phyloP scores from a whole-genome alignment of 1,140 invertebrate species.

The Conopomorpha cramerella region DNA sequence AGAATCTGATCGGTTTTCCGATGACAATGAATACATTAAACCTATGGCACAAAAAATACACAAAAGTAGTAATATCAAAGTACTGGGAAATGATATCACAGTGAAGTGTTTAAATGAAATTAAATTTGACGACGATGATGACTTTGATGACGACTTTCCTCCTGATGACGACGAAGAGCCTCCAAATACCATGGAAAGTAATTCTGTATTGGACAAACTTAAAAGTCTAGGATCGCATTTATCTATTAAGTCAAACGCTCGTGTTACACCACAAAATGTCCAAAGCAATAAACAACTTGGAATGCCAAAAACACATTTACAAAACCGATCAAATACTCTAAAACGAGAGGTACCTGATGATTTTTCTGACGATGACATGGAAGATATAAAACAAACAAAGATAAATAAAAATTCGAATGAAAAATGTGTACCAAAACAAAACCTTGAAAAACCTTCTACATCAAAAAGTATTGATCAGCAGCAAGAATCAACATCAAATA shows the following conservation, averaged over 20 bases:
- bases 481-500: constrained; percentile 22
- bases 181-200: constrained; percentile 14
- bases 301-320: constrained; percentile 9
- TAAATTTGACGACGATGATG: neutral
- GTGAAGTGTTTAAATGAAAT: neutral
- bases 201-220: constrained; percentile 17
- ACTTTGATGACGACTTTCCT: constrained; percentile 11
- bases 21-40: neutral
- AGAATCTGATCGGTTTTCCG: neutral
- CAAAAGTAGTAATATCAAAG: neutral
- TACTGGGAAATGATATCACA: neutral
- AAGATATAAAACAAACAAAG: neutral
- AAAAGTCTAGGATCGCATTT: constrained; percentile 8
- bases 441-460: constrained; percentile 2
- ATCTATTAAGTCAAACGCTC: constrained; percentile 12
- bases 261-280: constrained; percentile 1
- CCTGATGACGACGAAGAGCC: constrained; percentile 14
- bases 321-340: constrained; percentile 10
- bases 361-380: neutral
- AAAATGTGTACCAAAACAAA: constrained; percentile 7
- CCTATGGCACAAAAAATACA: no score
- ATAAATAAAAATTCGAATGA: neutral
- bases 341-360: neutral
- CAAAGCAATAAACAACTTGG: neutral
- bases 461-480: constrained; percentile 16